Conservation (phyloP, 2,888 invertebrate genomes). For the Lepeophtheirus nordmannii region DNA sequence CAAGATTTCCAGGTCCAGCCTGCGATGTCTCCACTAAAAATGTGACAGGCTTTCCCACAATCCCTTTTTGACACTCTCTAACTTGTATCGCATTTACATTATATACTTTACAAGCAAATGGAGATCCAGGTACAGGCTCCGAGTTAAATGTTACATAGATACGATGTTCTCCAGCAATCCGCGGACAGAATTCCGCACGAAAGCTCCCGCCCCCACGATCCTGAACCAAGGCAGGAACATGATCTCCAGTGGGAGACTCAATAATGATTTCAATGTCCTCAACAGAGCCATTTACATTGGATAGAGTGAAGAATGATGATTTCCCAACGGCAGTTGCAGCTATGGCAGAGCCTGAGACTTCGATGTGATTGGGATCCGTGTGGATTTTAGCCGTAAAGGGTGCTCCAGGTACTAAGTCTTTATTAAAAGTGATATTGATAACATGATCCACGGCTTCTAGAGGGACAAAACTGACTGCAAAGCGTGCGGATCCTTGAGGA, state of each 20-base stretch:
- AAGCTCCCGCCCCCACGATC: slow-evolving; percentile 64
- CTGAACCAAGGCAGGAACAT: slow-evolving; percentile 73
- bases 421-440: slow-evolving; percentile 94
- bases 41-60: slow-evolving; percentile 75
- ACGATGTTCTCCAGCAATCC: slow-evolving; percentile 77
- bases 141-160: slow-evolving; percentile 65
- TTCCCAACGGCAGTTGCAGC: slow-evolving; percentile 41
- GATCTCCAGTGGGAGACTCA: slow-evolving; percentile 84
- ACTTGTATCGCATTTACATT: slow-evolving; percentile 86
- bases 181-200: slow-evolving; percentile 77
- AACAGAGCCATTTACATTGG: slow-evolving; percentile 55
- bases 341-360: slow-evolving; percentile 46
- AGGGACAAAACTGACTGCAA: slow-evolving; percentile 90
- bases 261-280: slow-evolving; percentile 91
- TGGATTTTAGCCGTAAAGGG: slow-evolving; percentile 68
- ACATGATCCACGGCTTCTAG: slow-evolving; percentile 83
- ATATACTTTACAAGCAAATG: slow-evolving; percentile 85
- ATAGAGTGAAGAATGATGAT: slow-evolving; percentile 41
- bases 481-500: slow-evolving; percentile 73
- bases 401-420: slow-evolving; percentile 51
- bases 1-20: slow-evolving; percentile 93
- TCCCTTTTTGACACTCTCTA: slow-evolving; percentile 70
- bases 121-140: slow-evolving; percentile 67
- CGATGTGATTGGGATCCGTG: slow-evolving; percentile 41
- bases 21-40: slow-evolving; percentile 93